These are phyloP conservation scores for Scartelaos histophorus DNA, from an alignment of 2,113 vertebrate species.

Conservation along the genomic window DNA sequence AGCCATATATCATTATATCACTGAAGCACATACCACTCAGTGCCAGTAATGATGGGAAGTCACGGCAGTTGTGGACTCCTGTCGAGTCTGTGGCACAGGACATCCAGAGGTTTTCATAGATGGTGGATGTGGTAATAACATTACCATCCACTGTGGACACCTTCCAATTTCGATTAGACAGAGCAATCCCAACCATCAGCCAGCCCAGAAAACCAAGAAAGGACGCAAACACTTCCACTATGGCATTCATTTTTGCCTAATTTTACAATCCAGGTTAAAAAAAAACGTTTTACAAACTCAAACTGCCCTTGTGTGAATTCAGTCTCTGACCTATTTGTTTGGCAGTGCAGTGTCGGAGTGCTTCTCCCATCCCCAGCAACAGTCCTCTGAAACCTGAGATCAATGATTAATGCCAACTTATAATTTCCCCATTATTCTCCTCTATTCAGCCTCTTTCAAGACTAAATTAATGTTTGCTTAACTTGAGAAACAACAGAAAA, in stretches of 20 bases:
- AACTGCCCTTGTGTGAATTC: background rate
- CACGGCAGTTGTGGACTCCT: conserved; percentile 84
- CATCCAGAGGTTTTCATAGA: conserved; percentile 88
- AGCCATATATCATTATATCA: background rate
- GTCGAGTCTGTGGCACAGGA: conserved; percentile 84
- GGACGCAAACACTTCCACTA: conserved; percentile 65
- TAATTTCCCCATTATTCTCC: conserved; percentile 43
- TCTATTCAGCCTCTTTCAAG: conserved; percentile 47
- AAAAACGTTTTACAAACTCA: conserved; percentile 14
- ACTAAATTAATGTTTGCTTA: conserved; percentile 42
- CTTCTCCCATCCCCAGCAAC: conserved; percentile 20
- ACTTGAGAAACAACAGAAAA: conserved; percentile 36
- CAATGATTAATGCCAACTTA: conserved; percentile 55
- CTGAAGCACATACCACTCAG: conserved; percentile 76
- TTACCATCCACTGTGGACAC: conserved; percentile 77
- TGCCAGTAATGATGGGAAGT: conserved; percentile 85
- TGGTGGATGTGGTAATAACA: conserved; percentile 83
- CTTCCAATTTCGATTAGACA: conserved; percentile 73
- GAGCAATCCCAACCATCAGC: conserved; percentile 64
- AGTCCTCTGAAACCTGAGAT: conserved; percentile 43
- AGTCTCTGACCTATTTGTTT: conserved; percentile 23
- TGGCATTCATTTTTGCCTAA: conserved; percentile 55
- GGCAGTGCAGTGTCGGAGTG: conserved; percentile 14
- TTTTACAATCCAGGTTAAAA: conserved; percentile 8
- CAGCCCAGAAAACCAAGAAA: conserved; percentile 70